Percentiles rank a stretch among this genome's conserved stretches.
phyloP scores from a whole-genome alignment of 2,888 invertebrate genomes.

The Nomada fucata region DNA sequence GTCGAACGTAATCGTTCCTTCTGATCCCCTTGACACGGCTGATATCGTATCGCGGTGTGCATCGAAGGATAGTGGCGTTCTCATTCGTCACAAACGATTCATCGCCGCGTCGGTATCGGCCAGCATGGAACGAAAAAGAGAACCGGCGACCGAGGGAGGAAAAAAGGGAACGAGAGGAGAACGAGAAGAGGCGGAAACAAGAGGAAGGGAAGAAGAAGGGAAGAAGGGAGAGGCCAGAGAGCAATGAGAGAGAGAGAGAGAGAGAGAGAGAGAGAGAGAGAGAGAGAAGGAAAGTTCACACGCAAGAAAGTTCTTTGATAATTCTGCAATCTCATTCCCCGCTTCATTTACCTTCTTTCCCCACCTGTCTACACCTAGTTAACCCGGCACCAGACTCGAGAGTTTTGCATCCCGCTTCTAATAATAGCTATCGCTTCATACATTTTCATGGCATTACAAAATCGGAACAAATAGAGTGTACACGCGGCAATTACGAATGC shows the following conservation, averaged over 20 bases:
- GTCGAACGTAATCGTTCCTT: constrained; percentile 30
- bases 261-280: neutral
- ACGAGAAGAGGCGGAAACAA: neutral
- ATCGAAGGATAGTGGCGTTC: constrained; percentile 41
- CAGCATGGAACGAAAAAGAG: constrained; percentile 42
- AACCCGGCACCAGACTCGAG: constrained; percentile 59
- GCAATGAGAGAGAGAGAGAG: constrained; percentile 9
- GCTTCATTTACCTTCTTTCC: constrained; percentile 76
- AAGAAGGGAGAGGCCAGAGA: constrained; percentile 32
- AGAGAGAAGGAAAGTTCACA: constrained; percentile 51
- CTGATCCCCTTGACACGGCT: constrained; percentile 30
- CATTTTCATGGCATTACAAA: constrained; percentile 84
- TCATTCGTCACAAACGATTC: constrained; percentile 65
- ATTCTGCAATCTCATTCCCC: constrained; percentile 74
- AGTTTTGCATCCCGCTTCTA: constrained; percentile 81
- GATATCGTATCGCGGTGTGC: constrained; percentile 34
- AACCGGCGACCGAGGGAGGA: too few species aligned
- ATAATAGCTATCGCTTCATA: constrained; percentile 83
- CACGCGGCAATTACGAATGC: constrained; percentile 83
- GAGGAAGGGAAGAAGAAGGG: neutral
- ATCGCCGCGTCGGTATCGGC: constrained; percentile 51
- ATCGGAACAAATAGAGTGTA: constrained; percentile 84
- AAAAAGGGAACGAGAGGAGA: neutral
- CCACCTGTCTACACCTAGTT: constrained; percentile 75
- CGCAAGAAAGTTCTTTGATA: constrained; percentile 75